phyloP scores from a whole-genome alignment of 2,797 vertebrate species.

The Bufotes viridis region DNA sequence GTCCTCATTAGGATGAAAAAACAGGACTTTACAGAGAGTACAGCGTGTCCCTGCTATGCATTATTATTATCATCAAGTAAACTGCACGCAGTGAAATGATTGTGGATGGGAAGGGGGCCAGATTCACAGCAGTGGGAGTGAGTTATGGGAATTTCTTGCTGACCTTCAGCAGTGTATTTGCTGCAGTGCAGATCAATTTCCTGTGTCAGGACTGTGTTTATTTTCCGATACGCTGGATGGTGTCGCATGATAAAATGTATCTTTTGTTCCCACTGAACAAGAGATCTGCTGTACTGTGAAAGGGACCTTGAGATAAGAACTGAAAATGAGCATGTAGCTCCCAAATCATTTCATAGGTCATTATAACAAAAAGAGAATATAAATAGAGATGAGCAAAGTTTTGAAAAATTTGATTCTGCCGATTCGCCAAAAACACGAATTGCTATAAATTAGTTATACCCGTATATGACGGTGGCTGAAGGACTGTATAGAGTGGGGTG shows the following conservation, averaged over 20 bases:
- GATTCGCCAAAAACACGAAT: too few relatives aligned
- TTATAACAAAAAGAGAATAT: not conserved
- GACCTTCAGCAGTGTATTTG: conserved; percentile 48
- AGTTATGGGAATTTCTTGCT: conserved; percentile 56
- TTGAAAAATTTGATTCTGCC: too few relatives aligned
- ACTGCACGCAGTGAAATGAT: conserved; percentile 20
- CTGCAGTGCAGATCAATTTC: conserved; percentile 58
- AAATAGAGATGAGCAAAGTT: too few relatives aligned
- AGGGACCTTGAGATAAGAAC: conserved; percentile 13
- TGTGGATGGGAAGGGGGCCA: conserved; percentile 44
- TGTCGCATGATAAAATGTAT: conserved; percentile 23
- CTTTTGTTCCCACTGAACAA: conserved; percentile 11
- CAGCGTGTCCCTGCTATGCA: conserved; percentile 15
- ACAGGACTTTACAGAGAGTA: conserved; percentile 13
- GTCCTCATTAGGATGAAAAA: conserved; percentile 2
- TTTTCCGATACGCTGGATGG: conserved; percentile 29
- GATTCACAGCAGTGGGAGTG: conserved; percentile 34
- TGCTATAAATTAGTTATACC: too few relatives aligned
- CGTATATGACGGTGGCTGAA: too few relatives aligned
- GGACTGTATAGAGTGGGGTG: too few relatives aligned
- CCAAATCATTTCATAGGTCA: too few relatives aligned
- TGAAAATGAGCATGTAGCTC: not conserved
- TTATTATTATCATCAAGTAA: conserved; percentile 24
- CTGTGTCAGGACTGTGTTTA: conserved; percentile 43
- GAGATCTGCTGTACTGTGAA: not conserved